Evolutionary conservation across 2,113 vertebrate genomes (phyloP).

Genomic region (Phaethon lepturus): DNA sequence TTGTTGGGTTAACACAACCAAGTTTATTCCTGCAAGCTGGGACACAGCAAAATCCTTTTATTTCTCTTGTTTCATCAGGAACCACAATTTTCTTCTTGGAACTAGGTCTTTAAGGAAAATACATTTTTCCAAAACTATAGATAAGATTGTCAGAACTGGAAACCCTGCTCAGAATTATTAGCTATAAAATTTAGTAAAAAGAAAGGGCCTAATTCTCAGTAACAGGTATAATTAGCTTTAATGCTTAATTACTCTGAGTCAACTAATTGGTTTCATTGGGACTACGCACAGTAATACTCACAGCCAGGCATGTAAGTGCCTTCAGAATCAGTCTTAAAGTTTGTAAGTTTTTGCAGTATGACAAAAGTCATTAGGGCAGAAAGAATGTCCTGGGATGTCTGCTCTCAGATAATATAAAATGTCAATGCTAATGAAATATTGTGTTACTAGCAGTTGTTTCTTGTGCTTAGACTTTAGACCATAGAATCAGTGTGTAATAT

Average conservation of each 20-base stretch:
- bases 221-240: constrained; percentile 55
- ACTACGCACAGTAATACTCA: constrained; percentile 3
- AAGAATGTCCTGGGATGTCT: not conserved
- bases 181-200: not conserved
- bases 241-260: constrained; percentile 61
- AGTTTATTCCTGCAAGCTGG: not conserved
- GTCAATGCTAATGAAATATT: not conserved
- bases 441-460: not conserved
- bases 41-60: not conserved
- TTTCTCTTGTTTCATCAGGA: not conserved
- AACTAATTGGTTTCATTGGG: constrained; percentile 60
- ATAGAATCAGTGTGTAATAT: not conserved
- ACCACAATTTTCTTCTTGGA: not conserved
- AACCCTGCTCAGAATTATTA: not conserved
- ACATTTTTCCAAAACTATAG: not conserved
- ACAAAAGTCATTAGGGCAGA: not conserved
- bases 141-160: not conserved
- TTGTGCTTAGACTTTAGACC: not conserved
- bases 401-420: not conserved
- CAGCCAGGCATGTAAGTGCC: not conserved
- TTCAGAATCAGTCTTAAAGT: constrained; percentile 23
- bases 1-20: not conserved
- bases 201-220: constrained; percentile 20
- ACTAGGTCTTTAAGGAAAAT: not conserved
- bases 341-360: not conserved